These are phyloP conservation scores for Caenorhabditis sinica DNA, from an alignment of 2,888 invertebrate genomes.

Conservation along the genomic window DNA sequence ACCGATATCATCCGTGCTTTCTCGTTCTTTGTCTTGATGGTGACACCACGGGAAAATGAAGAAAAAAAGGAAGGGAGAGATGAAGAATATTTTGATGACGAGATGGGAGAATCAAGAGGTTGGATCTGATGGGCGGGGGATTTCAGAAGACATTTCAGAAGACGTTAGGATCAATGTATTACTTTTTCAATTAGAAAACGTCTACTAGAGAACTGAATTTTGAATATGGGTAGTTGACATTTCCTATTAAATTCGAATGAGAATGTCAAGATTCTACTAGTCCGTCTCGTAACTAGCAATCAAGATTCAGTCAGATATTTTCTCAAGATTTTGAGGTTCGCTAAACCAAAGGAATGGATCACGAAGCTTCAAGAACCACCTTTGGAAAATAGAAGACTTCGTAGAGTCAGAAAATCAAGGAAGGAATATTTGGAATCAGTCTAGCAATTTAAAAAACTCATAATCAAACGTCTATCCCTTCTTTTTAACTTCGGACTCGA, in stretches of 20 bases:
- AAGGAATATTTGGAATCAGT: too few species aligned
- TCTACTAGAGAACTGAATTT: not conserved
- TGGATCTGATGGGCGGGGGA: not conserved
- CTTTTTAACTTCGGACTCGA: too few species aligned
- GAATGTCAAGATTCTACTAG: too few species aligned
- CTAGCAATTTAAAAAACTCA: too few species aligned
- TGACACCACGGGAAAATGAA: conserved; percentile 9
- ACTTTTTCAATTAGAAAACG: not conserved
- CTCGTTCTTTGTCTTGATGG: conserved; percentile 33
- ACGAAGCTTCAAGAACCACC: too few species aligned
- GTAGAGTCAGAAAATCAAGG: too few species aligned
- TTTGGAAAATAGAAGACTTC: too few species aligned
- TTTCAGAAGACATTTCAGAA: not conserved
- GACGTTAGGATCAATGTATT: conserved; percentile 6
- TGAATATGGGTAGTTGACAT: not conserved
- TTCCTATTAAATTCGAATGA: not conserved
- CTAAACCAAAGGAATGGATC: too few species aligned
- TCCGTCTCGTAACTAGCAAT: too few species aligned
- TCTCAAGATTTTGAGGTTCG: too few species aligned
- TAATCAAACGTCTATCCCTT: too few species aligned
- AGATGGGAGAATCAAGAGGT: not conserved
- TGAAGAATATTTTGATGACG: conserved; percentile 3
- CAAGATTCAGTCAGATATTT: too few species aligned
- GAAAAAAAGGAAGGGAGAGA: not conserved
- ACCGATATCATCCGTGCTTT: conserved; percentile 35